These are phyloP conservation scores for Loriculus beryllinus DNA, from an alignment of 2,797 vertebrate genomes.

Conservation along the genomic window DNA sequence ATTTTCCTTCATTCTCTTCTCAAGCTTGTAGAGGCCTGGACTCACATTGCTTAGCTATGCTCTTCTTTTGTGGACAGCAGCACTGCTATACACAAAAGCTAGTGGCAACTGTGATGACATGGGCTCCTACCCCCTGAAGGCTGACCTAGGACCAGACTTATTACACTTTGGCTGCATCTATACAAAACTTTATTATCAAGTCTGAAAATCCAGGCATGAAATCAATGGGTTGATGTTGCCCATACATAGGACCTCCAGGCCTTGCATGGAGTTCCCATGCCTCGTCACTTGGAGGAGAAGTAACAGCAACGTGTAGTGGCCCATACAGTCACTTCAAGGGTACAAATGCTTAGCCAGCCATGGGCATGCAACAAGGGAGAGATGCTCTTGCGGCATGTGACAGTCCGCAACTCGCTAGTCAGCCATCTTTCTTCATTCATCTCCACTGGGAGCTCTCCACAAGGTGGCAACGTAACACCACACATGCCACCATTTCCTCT, in stretches of 20 bases:
- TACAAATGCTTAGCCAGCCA: neutral
- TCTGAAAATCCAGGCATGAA: neutral
- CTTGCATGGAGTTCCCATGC: neutral
- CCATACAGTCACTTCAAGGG: neutral
- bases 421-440: slow-evolving; percentile 25
- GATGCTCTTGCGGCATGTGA: rapidly evolving
- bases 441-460: slow-evolving; percentile 61
- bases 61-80: neutral
- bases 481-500: slow-evolving; percentile 1
- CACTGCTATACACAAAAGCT: neutral
- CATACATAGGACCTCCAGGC: neutral
- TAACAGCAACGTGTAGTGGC: neutral
- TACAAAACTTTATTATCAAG: neutral
- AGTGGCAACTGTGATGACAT: neutral
- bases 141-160: neutral
- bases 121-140: neutral
- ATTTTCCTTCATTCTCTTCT: slow-evolving; percentile 18
- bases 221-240: neutral
- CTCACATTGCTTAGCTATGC: neutral
- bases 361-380: neutral
- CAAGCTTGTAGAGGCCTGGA: neutral
- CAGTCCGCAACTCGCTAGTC: neutral
- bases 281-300: neutral
- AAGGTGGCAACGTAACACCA: slow-evolving; percentile 71
- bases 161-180: neutral